Evolutionary conservation across 2,797 vertebrate species (phyloP).

Genomic region (Micromesistius poutassou): DNA sequence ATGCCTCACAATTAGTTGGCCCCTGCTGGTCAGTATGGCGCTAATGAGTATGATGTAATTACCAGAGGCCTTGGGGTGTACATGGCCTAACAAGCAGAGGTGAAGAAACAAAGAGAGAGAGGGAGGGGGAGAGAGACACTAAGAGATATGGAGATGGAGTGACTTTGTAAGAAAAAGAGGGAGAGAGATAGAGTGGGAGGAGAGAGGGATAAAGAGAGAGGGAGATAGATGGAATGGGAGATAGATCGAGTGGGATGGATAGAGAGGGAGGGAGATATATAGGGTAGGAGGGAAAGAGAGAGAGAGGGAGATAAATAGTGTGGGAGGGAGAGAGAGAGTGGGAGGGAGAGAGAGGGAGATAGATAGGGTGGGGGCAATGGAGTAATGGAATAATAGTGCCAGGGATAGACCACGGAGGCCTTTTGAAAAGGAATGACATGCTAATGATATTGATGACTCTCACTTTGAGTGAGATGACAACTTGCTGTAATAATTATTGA

Average conservation of each 20-base stretch:
- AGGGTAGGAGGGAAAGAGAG: not conserved
- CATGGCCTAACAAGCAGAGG: not conserved
- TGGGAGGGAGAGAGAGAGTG: not conserved
- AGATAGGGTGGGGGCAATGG: not conserved
- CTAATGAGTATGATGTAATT: constrained; percentile 3
- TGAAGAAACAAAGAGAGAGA: constrained; percentile 15
- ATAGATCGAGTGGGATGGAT: too few relatives aligned
- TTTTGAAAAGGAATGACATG: not conserved
- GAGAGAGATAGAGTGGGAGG: not conserved
- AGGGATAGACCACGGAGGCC: not conserved
- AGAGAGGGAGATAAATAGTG: not conserved
- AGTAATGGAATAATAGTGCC: too few relatives aligned
- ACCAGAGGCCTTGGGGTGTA: not conserved
- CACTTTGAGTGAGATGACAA: not conserved
- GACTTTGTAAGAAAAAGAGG: constrained; percentile 17
- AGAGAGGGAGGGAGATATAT: not conserved
- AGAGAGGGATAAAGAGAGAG: not conserved
- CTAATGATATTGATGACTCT: not conserved
- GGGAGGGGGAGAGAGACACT: not conserved
- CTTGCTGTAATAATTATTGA: not conserved
- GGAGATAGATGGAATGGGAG: not conserved
- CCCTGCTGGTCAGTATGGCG: not conserved
- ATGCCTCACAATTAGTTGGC: not conserved
- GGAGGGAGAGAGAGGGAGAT: not conserved
- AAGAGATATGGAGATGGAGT: not conserved